Conservation (phyloP, 1,140 invertebrate genomes). For the Procambarus clarkii region DNA sequence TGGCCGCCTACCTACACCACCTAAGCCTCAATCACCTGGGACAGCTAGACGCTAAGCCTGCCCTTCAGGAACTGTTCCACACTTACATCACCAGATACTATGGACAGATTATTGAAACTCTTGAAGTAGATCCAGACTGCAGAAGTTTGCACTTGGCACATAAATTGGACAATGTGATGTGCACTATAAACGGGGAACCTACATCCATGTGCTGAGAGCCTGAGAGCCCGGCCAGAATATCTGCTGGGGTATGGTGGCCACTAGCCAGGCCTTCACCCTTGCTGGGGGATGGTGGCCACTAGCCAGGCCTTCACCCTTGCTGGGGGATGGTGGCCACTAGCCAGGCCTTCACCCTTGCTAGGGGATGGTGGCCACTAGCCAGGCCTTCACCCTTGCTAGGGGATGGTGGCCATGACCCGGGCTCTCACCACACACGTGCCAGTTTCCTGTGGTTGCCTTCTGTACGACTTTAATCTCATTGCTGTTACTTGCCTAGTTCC, state of each 20-base stretch:
- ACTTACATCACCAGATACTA: conserved; percentile 96
- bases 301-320: background rate
- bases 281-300: too few species aligned
- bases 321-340: too few species aligned
- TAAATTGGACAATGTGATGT: conserved; percentile 72
- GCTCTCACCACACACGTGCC: conserved; percentile 37
- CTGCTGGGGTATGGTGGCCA: background rate
- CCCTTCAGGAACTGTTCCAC: conserved; percentile 94
- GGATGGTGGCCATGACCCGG: background rate
- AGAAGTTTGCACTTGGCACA: conserved; percentile 71
- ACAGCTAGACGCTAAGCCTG: conserved; percentile 92
- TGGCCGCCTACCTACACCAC: conserved; percentile 93
- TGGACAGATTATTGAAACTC: conserved; percentile 90
- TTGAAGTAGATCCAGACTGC: conserved; percentile 75
- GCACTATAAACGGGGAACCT: conserved; percentile 71
- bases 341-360: too few species aligned
- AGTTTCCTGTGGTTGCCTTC: conserved; percentile 57
- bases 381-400: too few species aligned
- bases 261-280: too few species aligned
- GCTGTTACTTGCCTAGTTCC: conserved; percentile 68
- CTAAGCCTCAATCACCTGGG: conserved; percentile 89
- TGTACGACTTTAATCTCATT: conserved; percentile 44
- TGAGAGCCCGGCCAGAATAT: background rate
- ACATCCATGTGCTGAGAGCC: conserved; percentile 72
- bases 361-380: too few species aligned